A percentile compares a stretch with the other conserved stretches of the same genome.
Conservation (phyloP, 2,113 vertebrate species). For the Leptobrachium ailaonicum region DNA sequence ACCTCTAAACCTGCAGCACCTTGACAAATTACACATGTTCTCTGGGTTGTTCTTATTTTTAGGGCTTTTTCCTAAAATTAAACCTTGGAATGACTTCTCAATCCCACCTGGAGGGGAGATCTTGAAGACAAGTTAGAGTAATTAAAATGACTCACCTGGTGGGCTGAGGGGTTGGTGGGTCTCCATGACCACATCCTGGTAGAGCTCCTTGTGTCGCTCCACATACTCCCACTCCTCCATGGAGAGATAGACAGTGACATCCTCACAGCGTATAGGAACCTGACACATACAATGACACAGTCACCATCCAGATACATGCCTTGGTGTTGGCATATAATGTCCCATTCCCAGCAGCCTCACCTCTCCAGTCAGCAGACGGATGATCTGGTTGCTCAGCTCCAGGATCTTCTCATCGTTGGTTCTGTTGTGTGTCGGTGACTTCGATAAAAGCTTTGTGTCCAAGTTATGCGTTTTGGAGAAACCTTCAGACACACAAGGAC, state of each 20-base stretch:
- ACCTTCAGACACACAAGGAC: background rate
- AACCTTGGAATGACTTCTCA: no score
- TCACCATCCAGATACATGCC: background rate
- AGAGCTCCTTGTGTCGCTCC: background rate
- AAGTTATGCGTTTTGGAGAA: background rate
- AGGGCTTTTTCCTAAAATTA: no score
- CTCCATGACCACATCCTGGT: background rate
- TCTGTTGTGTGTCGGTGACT: background rate
- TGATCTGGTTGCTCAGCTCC: slow-evolving; percentile 6
- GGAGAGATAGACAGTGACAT: slow-evolving; percentile 8
- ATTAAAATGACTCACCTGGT: background rate
- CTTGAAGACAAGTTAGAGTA: no score
- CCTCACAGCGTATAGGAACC: background rate
- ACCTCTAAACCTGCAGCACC: no score
- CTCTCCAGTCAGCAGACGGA: slow-evolving; percentile 2
- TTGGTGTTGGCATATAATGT: background rate
- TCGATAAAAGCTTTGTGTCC: background rate
- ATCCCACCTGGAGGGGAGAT: no score
- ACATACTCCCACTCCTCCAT: slow-evolving; percentile 15
- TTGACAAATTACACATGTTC: no score
- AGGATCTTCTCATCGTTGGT: slow-evolving; percentile 7
- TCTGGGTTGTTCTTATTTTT: no score
- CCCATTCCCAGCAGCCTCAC: slow-evolving; percentile 12
- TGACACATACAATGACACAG: background rate
- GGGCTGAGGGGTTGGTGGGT: slow-evolving; percentile 36